phyloP scores from a whole-genome alignment of 1,140 invertebrate species.

The Drosophila arizonae region DNA sequence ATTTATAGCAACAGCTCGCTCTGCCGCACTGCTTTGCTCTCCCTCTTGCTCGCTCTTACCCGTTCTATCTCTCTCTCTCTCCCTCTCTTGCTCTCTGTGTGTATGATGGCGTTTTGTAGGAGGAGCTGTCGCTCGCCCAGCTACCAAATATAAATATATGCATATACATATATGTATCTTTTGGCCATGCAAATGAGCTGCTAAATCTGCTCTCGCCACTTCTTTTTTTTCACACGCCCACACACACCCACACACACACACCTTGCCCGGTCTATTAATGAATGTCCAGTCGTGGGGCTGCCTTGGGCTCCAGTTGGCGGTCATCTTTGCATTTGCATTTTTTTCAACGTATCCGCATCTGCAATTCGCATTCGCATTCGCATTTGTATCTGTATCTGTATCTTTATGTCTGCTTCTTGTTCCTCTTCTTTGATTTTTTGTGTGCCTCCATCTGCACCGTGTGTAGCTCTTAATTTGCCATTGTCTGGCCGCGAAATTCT shows the following conservation, averaged over 20 bases:
- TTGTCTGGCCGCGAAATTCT: slow-evolving; percentile 48
- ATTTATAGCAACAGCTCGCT: slow-evolving; percentile 46
- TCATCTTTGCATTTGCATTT: slow-evolving; percentile 60
- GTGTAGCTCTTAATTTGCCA: slow-evolving; percentile 42
- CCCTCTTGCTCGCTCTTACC: neutral
- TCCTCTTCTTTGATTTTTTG: neutral
- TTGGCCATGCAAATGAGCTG: slow-evolving; percentile 30
- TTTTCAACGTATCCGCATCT: slow-evolving; percentile 21
- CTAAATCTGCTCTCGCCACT: slow-evolving; percentile 2
- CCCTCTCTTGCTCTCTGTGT: neutral
- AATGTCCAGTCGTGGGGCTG: slow-evolving; percentile 15
- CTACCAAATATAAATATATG: neutral
- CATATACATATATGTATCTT: slow-evolving; percentile 22
- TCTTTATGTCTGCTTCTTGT: slow-evolving; percentile 20
- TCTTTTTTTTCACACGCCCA: neutral
- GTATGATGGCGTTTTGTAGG: slow-evolving; percentile 12
- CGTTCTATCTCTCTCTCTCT: neutral
- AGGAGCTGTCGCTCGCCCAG: slow-evolving; percentile 18
- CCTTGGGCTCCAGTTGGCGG: slow-evolving; percentile 7
- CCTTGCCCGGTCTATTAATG: too few relatives aligned
- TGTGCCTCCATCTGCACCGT: slow-evolving; percentile 25
- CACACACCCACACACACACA: neutral
- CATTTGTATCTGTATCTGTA: slow-evolving; percentile 51
- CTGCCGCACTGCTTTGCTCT: slow-evolving; percentile 11
- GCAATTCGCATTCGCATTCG: slow-evolving; percentile 32